Evolutionary conservation across 2,888 invertebrate species (phyloP), one percentile per base, ranked within the genome.

Genomic region (Bombylius major): DNA sequence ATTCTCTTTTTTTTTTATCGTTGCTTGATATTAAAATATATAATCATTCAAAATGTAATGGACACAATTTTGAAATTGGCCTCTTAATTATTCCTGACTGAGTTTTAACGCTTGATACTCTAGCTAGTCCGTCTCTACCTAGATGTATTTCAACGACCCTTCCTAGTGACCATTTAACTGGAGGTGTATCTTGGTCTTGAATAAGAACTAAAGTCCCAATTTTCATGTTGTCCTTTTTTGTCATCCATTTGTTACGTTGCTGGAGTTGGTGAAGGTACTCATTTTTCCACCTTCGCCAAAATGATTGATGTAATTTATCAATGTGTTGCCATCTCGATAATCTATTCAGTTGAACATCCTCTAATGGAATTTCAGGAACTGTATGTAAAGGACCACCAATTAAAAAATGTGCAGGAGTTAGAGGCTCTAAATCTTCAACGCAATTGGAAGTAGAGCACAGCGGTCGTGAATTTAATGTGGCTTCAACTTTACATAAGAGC

Each of bases 401-500:
- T 3, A 53, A 47, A 23, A 54, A 57, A 36, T 57, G 56, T 7
- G 42, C 46, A 12, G 56, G 52, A 13, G 56, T 56, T 4, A 56
- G 50, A 31, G 47, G 14, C 13, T 33, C 7, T n/a, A 32, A 23
- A 31, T 56, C 56, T 8, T 12, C 32, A 23, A 23, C 3, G 23
- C 23, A 23, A 4, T 32, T 50, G 7, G 36, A 36, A 6, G 9
- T 4, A 9, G 9, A 6, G 56, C 52, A 62, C 62, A 34, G 59
- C 54, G 12, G 47, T 50, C 13, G 61, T 51, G 8, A 53, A 55
- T 68, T 67, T 3, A 67, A 49, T 31, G 61, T 59, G 1, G 65
- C 64, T 58, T 67, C 66, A 33, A 67, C 62, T 55, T 65, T 63
- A 12, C 54, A 45, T 1, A 64, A 14, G 0, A 66, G 23, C 5